A percentile compares a stretch with the other conserved stretches of the same genome.
These are phyloP conservation scores for Xylocampa areola DNA, from an alignment of 2,888 invertebrate species.

Conservation along the genomic window DNA sequence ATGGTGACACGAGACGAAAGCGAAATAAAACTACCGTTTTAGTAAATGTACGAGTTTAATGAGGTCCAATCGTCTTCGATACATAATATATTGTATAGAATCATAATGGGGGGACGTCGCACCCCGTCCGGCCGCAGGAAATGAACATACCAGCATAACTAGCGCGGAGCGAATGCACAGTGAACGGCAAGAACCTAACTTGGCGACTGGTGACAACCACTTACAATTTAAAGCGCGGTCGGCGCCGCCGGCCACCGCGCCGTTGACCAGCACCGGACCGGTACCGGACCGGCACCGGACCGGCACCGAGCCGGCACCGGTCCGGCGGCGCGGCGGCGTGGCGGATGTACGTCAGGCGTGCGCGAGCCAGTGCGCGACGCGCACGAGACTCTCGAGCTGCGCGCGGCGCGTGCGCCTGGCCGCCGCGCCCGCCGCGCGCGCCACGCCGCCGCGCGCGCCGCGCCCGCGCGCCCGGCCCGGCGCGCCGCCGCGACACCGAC, in stretches of 20 bases:
- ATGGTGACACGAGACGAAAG: conserved; percentile 63
- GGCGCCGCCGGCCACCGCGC: neutral
- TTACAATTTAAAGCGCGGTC: conserved; percentile 32
- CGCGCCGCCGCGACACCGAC: conserved; percentile 32
- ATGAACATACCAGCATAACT: conserved; percentile 87
- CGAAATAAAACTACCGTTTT: conserved; percentile 84
- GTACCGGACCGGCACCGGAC: neutral
- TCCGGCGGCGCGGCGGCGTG: neutral
- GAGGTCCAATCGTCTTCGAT: conserved; percentile 82
- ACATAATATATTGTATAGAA: conserved; percentile 61
- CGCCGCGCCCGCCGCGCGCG: conserved; percentile 30
- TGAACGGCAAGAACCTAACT: conserved; percentile 62
- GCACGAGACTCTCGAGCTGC: conserved; percentile 31
- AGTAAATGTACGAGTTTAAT: conserved; percentile 86
- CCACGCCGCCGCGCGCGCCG: conserved; percentile 24
- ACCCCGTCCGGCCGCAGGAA: conserved; percentile 66
- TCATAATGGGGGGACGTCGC: conserved; percentile 30
- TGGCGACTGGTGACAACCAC: conserved; percentile 46
- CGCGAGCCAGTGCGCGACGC: conserved; percentile 46
- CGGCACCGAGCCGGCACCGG: neutral
- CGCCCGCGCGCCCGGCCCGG: conserved; percentile 16
- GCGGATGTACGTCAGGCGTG: conserved; percentile 38
- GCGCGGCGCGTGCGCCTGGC: conserved; percentile 26
- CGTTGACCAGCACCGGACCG: too few relatives aligned
- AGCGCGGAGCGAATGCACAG: conserved; percentile 62